These are phyloP conservation scores for Strigamia crassipes DNA, from an alignment of 2,888 invertebrate genomes.

Conservation along the genomic window DNA sequence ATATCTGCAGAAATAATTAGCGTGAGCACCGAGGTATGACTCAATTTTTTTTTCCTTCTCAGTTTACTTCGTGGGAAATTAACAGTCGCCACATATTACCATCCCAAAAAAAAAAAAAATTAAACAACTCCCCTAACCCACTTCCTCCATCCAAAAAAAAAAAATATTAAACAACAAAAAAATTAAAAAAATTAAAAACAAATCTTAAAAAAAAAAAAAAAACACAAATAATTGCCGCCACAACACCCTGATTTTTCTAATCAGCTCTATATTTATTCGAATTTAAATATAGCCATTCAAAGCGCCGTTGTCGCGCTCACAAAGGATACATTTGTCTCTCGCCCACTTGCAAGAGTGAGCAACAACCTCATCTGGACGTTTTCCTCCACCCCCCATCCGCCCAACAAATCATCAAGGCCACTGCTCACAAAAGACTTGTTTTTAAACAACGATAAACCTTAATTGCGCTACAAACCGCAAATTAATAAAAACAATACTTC, in stretches of 20 bases:
- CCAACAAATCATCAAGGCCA: constrained; percentile 35
- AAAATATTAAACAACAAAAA: not conserved
- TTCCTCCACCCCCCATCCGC: constrained; percentile 2
- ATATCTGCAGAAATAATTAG: constrained; percentile 8
- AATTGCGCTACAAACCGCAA: not conserved
- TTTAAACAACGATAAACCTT: not conserved
- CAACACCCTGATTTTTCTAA: not conserved
- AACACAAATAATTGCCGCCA: not conserved
- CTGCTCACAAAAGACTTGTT: constrained; percentile 32
- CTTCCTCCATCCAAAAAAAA: not conserved
- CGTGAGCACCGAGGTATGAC: constrained; percentile 12
- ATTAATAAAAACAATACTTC: not conserved
- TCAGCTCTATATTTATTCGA: not conserved
- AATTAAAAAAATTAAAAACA: not conserved
- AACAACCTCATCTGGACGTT: constrained; percentile 42
- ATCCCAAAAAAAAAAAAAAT: not conserved
- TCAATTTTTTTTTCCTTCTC: constrained; percentile 2
- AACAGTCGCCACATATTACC: constrained; percentile 8
- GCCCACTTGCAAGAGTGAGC: constrained; percentile 32
- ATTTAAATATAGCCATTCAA: constrained; percentile 20
- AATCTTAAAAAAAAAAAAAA: not conserved
- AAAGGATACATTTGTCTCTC: constrained; percentile 38
- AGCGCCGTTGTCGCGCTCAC: constrained; percentile 13
- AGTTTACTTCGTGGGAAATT: constrained; percentile 24
- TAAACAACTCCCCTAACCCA: constrained; percentile 21